Evolutionary conservation across 2,797 vertebrate species (phyloP).

Genomic region (Cetoscarus ocellatus): DNA sequence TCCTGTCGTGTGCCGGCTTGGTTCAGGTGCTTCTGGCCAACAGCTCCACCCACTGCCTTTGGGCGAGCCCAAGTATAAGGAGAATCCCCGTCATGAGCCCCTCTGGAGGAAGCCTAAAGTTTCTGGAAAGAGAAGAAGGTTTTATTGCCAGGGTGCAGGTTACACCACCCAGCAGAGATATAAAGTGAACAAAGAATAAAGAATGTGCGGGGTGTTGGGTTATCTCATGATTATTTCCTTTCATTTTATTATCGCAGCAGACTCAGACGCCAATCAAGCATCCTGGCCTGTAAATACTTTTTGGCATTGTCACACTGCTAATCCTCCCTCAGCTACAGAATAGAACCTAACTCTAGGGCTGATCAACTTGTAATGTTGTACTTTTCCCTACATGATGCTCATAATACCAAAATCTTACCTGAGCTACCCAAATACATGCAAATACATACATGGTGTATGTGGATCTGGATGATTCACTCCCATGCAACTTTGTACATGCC

Average conservation of each 20-base stretch:
- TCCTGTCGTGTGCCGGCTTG: conserved; percentile 93
- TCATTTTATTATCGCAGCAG: conserved; percentile 68
- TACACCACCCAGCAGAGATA: conserved; percentile 48
- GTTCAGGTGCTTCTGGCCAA: conserved; percentile 89
- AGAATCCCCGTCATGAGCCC: conserved; percentile 69
- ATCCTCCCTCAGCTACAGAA: too few species aligned
- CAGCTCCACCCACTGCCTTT: conserved; percentile 80
- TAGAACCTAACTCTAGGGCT: too few species aligned
- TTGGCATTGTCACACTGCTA: conserved; percentile 34
- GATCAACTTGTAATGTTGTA: too few species aligned
- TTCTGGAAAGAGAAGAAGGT: conserved; percentile 71
- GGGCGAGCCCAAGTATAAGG: conserved; percentile 89
- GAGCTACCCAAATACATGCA: too few species aligned
- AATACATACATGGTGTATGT: too few species aligned
- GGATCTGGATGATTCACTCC: too few species aligned
- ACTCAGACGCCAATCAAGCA: conserved; percentile 69
- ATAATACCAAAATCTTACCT: too few species aligned
- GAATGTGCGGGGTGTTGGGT: conserved; percentile 58
- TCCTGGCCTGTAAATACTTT: conserved; percentile 42
- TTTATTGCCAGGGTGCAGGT: conserved; percentile 41
- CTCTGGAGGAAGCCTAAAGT: conserved; percentile 70
- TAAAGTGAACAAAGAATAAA: conserved; percentile 69
- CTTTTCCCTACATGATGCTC: too few species aligned
- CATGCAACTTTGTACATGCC: too few species aligned
- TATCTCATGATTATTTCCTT: conserved; percentile 71